phyloP scores from a whole-genome alignment of 2,888 invertebrate genomes.

The Trisateles emortualis region DNA sequence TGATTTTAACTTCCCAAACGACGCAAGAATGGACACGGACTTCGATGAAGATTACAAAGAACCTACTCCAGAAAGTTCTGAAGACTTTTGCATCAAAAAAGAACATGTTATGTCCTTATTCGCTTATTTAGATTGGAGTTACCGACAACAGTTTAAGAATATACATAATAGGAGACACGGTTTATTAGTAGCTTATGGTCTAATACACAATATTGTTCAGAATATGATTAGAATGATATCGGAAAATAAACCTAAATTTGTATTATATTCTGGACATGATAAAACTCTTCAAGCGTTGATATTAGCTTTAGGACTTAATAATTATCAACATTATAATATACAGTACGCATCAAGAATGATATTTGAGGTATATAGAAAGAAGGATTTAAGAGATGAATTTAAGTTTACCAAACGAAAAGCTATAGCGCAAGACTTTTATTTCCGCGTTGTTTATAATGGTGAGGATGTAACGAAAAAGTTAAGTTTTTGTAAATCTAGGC shows the following conservation, averaged over 20 bases:
- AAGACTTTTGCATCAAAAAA: slow-evolving; percentile 88
- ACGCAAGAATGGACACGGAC: slow-evolving; percentile 76
- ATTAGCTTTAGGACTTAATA: slow-evolving; percentile 91
- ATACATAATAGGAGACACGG: slow-evolving; percentile 89
- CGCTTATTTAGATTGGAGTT: slow-evolving; percentile 94
- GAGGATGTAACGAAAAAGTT: slow-evolving; percentile 93
- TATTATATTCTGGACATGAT: slow-evolving; percentile 96
- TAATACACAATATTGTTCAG: slow-evolving; percentile 92
- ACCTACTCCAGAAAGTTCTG: slow-evolving; percentile 71
- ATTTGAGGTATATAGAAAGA: slow-evolving; percentile 94
- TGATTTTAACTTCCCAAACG: slow-evolving; percentile 83
- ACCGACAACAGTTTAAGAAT: slow-evolving; percentile 88
- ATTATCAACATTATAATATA: slow-evolving; percentile 89
- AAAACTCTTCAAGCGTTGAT: slow-evolving; percentile 95
- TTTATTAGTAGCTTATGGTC: slow-evolving; percentile 92
- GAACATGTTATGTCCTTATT: slow-evolving; percentile 93
- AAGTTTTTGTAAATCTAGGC: slow-evolving; percentile 91
- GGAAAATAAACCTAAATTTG: slow-evolving; percentile 91
- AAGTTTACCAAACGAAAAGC: slow-evolving; percentile 86
- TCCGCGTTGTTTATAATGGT: slow-evolving; percentile 95
- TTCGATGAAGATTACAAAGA: slow-evolving; percentile 82
- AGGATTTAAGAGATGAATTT: slow-evolving; percentile 77
- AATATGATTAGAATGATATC: slow-evolving; percentile 94
- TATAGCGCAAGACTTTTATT: slow-evolving; percentile 91
- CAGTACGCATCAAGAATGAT: slow-evolving; percentile 95